A percentile compares a stretch with the other conserved stretches of the same genome.
Evolutionary conservation across 2,113 vertebrate species (phyloP).

Genomic region (Miniopterus natalensis): DNA sequence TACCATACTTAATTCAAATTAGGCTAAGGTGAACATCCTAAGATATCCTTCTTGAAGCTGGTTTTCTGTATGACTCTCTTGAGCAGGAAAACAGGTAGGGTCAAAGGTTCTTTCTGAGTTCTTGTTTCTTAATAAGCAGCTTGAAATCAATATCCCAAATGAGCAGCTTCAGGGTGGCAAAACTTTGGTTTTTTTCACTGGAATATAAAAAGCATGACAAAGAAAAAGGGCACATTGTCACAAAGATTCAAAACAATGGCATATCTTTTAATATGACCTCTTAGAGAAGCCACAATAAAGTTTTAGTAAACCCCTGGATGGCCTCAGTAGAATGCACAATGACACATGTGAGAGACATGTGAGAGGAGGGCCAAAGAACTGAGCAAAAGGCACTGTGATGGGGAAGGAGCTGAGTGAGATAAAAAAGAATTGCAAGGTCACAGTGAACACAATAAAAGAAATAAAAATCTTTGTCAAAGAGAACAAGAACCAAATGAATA

Average conservation of each 20-base stretch:
- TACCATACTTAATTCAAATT: neutral
- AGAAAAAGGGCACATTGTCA: neutral
- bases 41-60: neutral
- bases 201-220: neutral
- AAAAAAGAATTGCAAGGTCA: neutral
- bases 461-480: neutral
- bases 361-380: neutral
- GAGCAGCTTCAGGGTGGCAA: neutral
- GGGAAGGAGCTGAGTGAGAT: neutral
- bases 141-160: neutral
- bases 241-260: neutral
- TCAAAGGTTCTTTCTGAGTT: neutral
- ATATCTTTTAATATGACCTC: neutral
- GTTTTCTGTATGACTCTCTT: neutral
- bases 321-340: neutral
- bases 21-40: neutral
- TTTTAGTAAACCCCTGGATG: neutral
- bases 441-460: neutral
- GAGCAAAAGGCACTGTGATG: neutral
- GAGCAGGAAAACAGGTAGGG: neutral
- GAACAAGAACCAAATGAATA: neutral
- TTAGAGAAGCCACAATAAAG: neutral
- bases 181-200: neutral
- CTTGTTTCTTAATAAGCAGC: neutral
- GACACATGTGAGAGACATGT: neutral